phyloP scores from a whole-genome alignment of 1,140 invertebrate species.

The Tetraneura akinire region DNA sequence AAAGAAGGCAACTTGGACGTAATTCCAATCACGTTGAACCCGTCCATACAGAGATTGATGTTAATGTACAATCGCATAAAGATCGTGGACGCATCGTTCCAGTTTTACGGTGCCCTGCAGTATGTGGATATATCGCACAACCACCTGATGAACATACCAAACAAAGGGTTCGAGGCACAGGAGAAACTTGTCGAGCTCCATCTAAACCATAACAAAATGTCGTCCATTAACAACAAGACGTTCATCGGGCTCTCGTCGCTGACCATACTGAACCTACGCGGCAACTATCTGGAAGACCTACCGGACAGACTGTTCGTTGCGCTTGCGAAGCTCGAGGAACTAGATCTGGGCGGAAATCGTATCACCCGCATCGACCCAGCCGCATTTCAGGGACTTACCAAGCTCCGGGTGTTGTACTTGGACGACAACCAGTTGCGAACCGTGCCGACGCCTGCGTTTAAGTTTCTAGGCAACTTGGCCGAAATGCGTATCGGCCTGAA shows the following conservation, averaged over 20 bases:
- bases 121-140: conserved; percentile 84
- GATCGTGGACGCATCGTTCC: conserved; percentile 80
- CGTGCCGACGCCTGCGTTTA: conserved; percentile 73
- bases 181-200: conserved; percentile 79
- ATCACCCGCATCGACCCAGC: conserved; percentile 77
- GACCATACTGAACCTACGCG: conserved; percentile 76
- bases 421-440: conserved; percentile 80
- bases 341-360: conserved; percentile 85
- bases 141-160: conserved; percentile 76
- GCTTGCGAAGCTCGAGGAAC: conserved; percentile 75
- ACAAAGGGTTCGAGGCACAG: conserved; percentile 76
- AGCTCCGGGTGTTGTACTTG: conserved; percentile 76
- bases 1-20: conserved; percentile 82
- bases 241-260: conserved; percentile 77
- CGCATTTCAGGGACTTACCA: conserved; percentile 75
- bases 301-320: conserved; percentile 74
- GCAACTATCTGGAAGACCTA: conserved; percentile 80
- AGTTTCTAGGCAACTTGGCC: conserved; percentile 71
- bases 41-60: conserved; percentile 79
- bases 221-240: conserved; percentile 73
- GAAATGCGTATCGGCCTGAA: conserved; percentile 84
- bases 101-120: conserved; percentile 81
- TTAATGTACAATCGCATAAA: conserved; percentile 84
- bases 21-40: conserved; percentile 87
- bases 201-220: conserved; percentile 82